These are phyloP conservation scores for Blastomussa wellsi DNA, from an alignment of 92 coral and sea anemone genomes.

Conservation along the genomic window DNA sequence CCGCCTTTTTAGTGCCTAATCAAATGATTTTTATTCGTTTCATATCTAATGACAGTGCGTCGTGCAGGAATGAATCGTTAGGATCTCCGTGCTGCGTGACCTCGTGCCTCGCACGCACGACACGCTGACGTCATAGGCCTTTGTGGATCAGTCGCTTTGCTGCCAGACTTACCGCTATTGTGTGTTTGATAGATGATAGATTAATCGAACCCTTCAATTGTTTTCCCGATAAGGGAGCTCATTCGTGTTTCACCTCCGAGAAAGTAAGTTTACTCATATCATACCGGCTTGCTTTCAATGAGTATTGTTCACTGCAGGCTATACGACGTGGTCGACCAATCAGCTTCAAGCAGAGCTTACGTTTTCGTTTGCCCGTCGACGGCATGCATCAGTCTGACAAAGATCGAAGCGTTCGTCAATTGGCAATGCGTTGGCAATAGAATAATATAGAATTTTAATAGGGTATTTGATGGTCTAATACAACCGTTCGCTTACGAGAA, in stretches of 20 bases:
- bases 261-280: background rate
- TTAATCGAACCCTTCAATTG: conserved; percentile 10
- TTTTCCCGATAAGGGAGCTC: conserved; percentile 3
- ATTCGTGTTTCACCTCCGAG: background rate
- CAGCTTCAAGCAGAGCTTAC: background rate
- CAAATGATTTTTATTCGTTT: conserved; percentile 35
- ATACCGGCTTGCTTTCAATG: conserved; percentile 7
- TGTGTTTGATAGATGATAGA: background rate
- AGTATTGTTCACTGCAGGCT: background rate
- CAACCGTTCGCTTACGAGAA: background rate
- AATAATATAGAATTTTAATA: too few species aligned
- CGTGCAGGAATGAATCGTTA: conserved; percentile 44
- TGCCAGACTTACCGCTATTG: background rate
- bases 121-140: conserved; percentile 58
- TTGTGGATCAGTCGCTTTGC: conserved; percentile 4
- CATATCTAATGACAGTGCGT: conserved; percentile 31
- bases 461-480: background rate
- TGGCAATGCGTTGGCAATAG: too few species aligned
- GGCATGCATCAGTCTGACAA: background rate
- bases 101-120: conserved; percentile 53
- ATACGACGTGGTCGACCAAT: background rate
- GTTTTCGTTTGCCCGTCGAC: background rate
- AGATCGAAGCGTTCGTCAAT: background rate
- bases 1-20: conserved; percentile 28
- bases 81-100: conserved; percentile 26